Conservation (phyloP, 2,113 vertebrate genomes). For the Megaleporinus macrocephalus region DNA sequence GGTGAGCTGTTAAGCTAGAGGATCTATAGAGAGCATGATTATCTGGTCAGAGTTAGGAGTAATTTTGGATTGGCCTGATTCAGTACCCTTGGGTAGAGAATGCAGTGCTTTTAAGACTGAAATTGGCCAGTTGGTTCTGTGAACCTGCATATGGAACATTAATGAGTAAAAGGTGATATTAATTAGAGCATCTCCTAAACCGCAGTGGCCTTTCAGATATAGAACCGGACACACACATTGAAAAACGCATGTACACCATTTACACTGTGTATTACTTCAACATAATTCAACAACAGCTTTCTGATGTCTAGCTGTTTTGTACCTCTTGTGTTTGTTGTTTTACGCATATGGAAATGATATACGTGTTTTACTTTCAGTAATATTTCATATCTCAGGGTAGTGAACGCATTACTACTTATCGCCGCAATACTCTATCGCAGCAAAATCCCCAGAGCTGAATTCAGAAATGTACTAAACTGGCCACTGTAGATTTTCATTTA, state of each 20-base stretch:
- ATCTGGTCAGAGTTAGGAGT: constrained; percentile 34
- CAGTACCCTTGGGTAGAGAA: constrained; percentile 30
- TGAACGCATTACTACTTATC: background rate
- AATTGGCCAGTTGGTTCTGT: constrained; percentile 6
- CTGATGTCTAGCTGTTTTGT: background rate
- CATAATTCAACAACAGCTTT: background rate
- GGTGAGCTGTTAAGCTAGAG: background rate
- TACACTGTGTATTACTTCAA: background rate
- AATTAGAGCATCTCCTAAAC: background rate
- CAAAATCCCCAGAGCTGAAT: background rate
- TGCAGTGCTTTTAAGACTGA: constrained; percentile 18
- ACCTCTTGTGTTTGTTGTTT: no score
- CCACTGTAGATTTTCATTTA: background rate
- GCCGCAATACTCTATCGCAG: background rate
- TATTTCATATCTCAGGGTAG: background rate
- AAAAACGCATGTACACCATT: background rate
- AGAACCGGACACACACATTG: background rate
- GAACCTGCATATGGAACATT: background rate
- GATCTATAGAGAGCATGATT: background rate
- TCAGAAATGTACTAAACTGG: background rate
- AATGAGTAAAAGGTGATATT: background rate
- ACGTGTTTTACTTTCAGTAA: no score
- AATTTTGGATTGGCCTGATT: constrained; percentile 45
- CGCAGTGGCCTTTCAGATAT: background rate
- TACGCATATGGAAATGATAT: no score